A percentile compares a stretch with the other conserved stretches of the same genome.
These are phyloP conservation scores for Pherbina coryleti DNA, from an alignment of 2,888 invertebrate species.

Conservation along the genomic window DNA sequence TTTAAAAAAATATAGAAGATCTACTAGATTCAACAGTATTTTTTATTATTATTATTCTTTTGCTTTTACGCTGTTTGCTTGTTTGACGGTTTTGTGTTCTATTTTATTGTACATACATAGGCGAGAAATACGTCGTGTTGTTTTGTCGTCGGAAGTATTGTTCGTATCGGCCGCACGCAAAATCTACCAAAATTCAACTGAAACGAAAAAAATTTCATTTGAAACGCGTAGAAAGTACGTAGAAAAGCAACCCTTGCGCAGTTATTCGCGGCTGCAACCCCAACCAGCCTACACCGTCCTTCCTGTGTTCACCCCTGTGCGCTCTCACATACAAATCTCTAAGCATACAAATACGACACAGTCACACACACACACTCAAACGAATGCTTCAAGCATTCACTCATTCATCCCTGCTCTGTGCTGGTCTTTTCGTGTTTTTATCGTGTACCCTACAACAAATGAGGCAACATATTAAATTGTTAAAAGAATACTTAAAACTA, in stretches of 20 bases:
- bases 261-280: background rate
- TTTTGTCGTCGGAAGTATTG: constrained; percentile 9
- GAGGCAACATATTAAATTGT: too few species aligned
- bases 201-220: constrained; percentile 29
- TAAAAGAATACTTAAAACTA: too few species aligned
- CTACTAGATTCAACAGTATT: too few species aligned
- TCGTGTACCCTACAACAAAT: too few species aligned
- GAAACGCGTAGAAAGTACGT: constrained; percentile 2
- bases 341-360: background rate
- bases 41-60: too few species aligned
- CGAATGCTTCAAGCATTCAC: background rate
- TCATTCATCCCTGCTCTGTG: background rate
- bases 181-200: constrained; percentile 35
- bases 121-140: background rate
- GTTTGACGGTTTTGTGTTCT: background rate
- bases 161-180: constrained; percentile 29
- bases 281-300: background rate
- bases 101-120: constrained; percentile 2
- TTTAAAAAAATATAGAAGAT: too few species aligned
- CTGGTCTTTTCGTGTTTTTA: background rate
- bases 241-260: constrained; percentile 22
- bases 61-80: too few species aligned
- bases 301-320: background rate
- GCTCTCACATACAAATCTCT: background rate
- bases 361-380: background rate